Percentiles rank a stretch among this genome's conserved stretches.
phyloP scores from a whole-genome alignment of 2,113 vertebrate genomes.

The Alces alces region DNA sequence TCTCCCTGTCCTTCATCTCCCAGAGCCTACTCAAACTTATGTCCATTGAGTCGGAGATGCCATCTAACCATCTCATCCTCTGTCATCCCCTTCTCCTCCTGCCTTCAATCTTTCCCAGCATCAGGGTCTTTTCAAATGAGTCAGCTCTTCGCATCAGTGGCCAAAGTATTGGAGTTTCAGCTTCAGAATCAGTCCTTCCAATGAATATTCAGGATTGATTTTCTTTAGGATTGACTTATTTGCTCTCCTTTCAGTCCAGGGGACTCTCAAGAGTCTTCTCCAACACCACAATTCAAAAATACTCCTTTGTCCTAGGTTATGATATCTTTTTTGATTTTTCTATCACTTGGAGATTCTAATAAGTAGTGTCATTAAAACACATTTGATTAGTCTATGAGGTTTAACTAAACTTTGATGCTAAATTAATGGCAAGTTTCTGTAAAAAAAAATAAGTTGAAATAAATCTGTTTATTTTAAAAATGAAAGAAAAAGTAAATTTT shows the following conservation, averaged over 20 bases:
- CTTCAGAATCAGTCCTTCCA: neutral
- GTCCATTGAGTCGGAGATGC: neutral
- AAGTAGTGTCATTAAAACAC: neutral
- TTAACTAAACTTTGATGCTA: neutral
- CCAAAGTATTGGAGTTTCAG: neutral
- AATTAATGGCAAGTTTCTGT: slow-evolving; percentile 5
- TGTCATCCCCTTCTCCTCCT: neutral
- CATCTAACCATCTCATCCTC: neutral
- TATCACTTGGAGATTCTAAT: neutral
- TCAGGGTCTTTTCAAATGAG: neutral
- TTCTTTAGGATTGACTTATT: neutral
- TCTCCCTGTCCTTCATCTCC: neutral
- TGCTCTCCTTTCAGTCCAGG: neutral
- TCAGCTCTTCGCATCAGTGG: neutral
- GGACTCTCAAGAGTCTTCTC: neutral
- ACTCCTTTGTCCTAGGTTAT: neutral
- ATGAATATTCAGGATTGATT: neutral
- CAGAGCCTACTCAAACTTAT: neutral
- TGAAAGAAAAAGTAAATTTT: slow-evolving; percentile 37
- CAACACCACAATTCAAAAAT: neutral
- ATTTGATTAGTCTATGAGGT: neutral
- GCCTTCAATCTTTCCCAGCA: neutral
- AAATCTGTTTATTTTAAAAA: slow-evolving; percentile 23
- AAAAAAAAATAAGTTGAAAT: neutral
- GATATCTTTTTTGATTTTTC: neutral